Percentiles rank a stretch among this genome's conserved stretches.
These are phyloP conservation scores for Exocentrus adspersus DNA, from an alignment of 2,888 invertebrate genomes.

Conservation along the genomic window DNA sequence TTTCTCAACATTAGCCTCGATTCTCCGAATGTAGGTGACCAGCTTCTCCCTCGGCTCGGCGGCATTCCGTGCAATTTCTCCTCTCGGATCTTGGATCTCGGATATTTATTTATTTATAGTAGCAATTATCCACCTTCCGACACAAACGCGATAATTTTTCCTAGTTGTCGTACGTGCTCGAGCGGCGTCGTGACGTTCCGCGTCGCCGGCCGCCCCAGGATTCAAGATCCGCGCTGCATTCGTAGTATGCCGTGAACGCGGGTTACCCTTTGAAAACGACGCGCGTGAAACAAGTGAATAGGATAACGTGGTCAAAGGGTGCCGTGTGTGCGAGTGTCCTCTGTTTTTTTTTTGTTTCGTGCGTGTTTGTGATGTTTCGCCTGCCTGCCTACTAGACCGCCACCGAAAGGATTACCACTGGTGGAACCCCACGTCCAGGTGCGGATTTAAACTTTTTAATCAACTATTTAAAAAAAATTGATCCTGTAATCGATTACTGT, in stretches of 20 bases:
- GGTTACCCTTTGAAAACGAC: constrained; percentile 54
- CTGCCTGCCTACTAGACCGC: constrained; percentile 31
- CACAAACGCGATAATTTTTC: constrained; percentile 30
- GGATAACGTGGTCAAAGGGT: constrained; percentile 56
- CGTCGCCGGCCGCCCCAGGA: constrained; percentile 53
- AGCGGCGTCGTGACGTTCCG: constrained; percentile 41
- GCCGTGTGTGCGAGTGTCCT: no score
- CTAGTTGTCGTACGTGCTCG: constrained; percentile 29
- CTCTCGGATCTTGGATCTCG: no score
- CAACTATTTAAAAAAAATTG: not conserved
- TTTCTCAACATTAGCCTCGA: no score
- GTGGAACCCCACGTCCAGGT: constrained; percentile 10
- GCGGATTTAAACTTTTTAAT: constrained; percentile 19
- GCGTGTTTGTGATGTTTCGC: constrained; percentile 41
- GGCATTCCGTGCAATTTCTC: not conserved
- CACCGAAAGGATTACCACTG: constrained; percentile 39
- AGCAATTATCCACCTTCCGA: constrained; percentile 31
- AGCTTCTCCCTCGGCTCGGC: not conserved
- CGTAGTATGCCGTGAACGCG: constrained; percentile 51
- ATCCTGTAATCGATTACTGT: no score
- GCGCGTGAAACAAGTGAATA: constrained; percentile 50
- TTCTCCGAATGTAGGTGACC: not conserved
- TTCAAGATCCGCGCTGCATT: constrained; percentile 56
- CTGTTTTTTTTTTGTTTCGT: no score
- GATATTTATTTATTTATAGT: constrained; percentile 11